Percentiles rank a stretch among this genome's conserved stretches.
These are phyloP conservation scores for Drosophila saltans DNA, from an alignment of 1,140 invertebrate species.

Conservation along the genomic window DNA sequence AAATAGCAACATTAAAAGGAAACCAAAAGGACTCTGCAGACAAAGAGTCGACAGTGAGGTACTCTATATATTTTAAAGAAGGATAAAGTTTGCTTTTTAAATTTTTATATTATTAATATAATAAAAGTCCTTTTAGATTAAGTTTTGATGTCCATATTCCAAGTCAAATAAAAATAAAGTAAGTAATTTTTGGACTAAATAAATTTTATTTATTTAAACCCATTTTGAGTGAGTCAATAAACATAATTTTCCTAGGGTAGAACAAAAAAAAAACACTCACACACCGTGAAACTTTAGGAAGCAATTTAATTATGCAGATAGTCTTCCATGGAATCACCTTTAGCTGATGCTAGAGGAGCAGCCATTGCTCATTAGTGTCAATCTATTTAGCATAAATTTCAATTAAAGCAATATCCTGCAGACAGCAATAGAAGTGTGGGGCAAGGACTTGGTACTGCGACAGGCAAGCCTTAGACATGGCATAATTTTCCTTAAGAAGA, in stretches of 20 bases:
- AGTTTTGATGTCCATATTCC: too few species aligned
- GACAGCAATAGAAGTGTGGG: constrained; percentile 17
- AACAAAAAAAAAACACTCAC: constrained; percentile 1
- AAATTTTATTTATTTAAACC: too few species aligned
- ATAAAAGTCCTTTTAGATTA: too few species aligned
- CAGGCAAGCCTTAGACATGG: constrained; percentile 50
- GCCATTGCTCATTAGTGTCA: constrained; percentile 79
- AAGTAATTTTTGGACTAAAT: too few species aligned
- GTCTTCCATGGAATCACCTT: constrained; percentile 54
- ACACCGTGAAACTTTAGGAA: constrained; percentile 30
- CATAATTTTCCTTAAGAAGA: constrained; percentile 54
- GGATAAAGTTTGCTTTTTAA: too few species aligned
- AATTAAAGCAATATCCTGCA: constrained; percentile 80
- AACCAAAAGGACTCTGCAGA: neutral
- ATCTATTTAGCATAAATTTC: constrained; percentile 82
- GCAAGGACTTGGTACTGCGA: constrained; percentile 15
- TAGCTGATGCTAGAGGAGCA: constrained; percentile 41
- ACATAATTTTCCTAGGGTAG: neutral
- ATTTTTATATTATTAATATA: too few species aligned
- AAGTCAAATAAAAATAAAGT: too few species aligned
- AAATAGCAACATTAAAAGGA: neutral
- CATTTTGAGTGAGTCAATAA: too few species aligned
- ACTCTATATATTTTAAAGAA: neutral
- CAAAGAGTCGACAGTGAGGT: neutral
- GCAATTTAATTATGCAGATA: constrained; percentile 71